phyloP scores from a whole-genome alignment of 2,797 vertebrate species.

The Ptychobarbus kaznakovi region DNA sequence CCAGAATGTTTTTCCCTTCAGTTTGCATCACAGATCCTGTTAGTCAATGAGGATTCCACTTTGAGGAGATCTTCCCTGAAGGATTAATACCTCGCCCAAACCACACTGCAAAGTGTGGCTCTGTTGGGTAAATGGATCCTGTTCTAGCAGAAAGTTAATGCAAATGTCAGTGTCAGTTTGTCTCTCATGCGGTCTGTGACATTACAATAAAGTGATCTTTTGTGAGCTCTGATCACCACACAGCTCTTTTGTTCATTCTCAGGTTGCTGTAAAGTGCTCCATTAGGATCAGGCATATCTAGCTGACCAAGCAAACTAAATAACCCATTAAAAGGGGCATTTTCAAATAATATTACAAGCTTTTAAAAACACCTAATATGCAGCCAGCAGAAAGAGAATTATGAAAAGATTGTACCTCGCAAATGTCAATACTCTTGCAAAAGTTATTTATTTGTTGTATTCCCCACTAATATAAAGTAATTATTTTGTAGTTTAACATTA shows the following conservation, averaged over 20 bases:
- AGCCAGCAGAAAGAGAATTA: not conserved
- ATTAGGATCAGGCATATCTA: conserved; percentile 48
- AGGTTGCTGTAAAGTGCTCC: conserved; percentile 55
- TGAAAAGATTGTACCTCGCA: not conserved
- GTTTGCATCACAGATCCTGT: not conserved
- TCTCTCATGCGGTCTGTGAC: conserved; percentile 36
- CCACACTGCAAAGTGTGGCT: conserved; percentile 2
- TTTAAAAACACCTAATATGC: conserved; percentile 17
- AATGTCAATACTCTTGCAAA: not conserved
- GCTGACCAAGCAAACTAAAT: conserved; percentile 46
- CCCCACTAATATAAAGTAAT: not conserved
- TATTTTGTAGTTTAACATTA: not conserved
- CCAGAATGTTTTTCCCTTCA: not conserved
- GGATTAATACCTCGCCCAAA: not conserved
- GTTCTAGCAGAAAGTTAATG: conserved; percentile 36
- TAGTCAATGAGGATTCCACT: conserved; percentile 1
- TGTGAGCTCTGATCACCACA: conserved; percentile 30
- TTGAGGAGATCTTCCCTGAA: conserved; percentile 4
- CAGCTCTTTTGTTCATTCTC: conserved; percentile 46
- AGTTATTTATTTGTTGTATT: not conserved
- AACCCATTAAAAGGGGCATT: conserved; percentile 30
- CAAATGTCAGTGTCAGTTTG: conserved; percentile 32
- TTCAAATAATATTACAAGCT: conserved; percentile 43
- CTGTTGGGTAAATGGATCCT: conserved; percentile 48
- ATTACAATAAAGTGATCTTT: conserved; percentile 49